These are phyloP conservation scores for Belonocnema kinseyi DNA, from an alignment of 1,140 invertebrate genomes.

Conservation along the genomic window DNA sequence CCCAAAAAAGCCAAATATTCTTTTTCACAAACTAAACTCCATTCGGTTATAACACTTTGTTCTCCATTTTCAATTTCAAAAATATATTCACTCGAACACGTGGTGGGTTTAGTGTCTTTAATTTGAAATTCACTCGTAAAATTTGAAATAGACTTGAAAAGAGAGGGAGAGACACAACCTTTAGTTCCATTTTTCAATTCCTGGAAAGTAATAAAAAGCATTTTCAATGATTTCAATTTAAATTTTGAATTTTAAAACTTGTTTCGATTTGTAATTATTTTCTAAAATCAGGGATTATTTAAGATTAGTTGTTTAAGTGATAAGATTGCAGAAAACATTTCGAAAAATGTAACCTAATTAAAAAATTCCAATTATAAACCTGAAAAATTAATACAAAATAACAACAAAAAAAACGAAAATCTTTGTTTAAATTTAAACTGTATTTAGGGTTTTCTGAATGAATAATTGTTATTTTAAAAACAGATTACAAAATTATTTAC, in stretches of 20 bases:
- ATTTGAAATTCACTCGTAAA: constrained; percentile 13
- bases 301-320: too few species aligned
- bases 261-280: background rate
- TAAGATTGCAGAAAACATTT: too few species aligned
- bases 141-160: constrained; percentile 6
- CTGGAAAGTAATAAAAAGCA: background rate
- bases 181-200: constrained; percentile 50
- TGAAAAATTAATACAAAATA: too few species aligned
- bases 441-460: too few species aligned
- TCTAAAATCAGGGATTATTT: background rate
- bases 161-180: constrained; percentile 46
- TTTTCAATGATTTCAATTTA: background rate
- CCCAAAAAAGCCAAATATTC: constrained; percentile 70
- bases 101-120: constrained; percentile 23
- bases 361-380: too few species aligned
- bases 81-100: constrained; percentile 53
- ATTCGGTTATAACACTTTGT: constrained; percentile 68
- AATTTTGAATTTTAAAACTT: background rate
- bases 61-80: constrained; percentile 55
- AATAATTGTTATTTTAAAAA: too few species aligned
- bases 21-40: constrained; percentile 77
- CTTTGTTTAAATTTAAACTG: too few species aligned
- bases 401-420: too few species aligned
- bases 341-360: too few species aligned
- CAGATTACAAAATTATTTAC: background rate